Evolutionary conservation across 1,140 invertebrate species (phyloP), one percentile per base, ranked within the genome.

Genomic region (Chrysopa pallens): DNA sequence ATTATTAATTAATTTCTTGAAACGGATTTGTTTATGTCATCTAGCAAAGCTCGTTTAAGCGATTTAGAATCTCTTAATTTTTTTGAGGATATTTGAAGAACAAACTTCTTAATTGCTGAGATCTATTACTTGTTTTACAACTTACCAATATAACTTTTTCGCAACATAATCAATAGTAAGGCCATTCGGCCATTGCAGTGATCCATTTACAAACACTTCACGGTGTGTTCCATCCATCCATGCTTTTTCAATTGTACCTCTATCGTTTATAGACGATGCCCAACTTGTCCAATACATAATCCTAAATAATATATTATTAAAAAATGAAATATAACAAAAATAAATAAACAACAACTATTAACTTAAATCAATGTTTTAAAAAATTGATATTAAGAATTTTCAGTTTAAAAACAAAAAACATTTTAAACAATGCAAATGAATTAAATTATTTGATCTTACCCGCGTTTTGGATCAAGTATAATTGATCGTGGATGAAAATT

Each of bases 181-280:
- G 11, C 87, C 87, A 63, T 80, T 85, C 2, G 93, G 91, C 83
- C 84, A 92, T 36, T 73, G 64, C 45, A 91, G 70, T 6, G 73
- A 63, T 3, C 62, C 57, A 29, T 61, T 62, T 1, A 75, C 51
- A 35, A 80, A 61, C 28, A 57, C 44, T 42, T 58, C 58, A 11
- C 69, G 63, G 38, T 73, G 60, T 1, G 69, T 69, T 7, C 88
- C 89, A 63, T 94, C 88, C 83, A 94, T 84, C 49, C 74, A 73
- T 11, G 80, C 73, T 17, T 68, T 62, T 50, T 79, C 74, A 46
- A 92, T 86, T 36, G 56, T 60, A 6, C 59, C 64, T 5, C 54
- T 58, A 48, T 43, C 52, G 41, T 67, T 59, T 14, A 70, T 67
- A 39, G 67, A 59, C 12, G 63, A 57, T 14, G 74, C 73, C 81